Percentiles rank a stretch among this genome's conserved stretches.
Conservation (phyloP, 1,140 invertebrate genomes). For the Papilio helenus region DNA sequence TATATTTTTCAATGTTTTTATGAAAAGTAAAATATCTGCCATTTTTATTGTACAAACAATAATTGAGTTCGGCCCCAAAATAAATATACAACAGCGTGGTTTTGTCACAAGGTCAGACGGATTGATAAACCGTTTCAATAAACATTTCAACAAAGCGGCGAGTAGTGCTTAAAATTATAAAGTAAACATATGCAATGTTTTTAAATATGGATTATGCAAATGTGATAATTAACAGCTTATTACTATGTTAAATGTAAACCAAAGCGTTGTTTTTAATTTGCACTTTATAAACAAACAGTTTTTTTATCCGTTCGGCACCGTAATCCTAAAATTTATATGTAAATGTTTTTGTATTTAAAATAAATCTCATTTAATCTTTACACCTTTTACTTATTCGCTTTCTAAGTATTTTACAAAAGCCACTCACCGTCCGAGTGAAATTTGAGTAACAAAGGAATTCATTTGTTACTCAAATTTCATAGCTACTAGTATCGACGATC, state of each 20-base stretch:
- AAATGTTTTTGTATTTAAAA: not conserved
- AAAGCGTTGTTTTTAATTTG: not conserved
- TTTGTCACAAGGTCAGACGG: conserved; percentile 6
- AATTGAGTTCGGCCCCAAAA: not conserved
- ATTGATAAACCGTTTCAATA: conserved; percentile 1
- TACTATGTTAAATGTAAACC: not conserved
- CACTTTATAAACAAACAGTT: not conserved
- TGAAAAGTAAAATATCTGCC: not conserved
- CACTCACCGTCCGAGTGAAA: not conserved
- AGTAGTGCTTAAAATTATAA: not conserved
- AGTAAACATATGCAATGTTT: not conserved
- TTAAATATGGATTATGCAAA: not conserved
- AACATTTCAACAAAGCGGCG: not conserved
- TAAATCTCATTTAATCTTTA: too few species aligned
- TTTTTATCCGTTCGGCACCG: not conserved
- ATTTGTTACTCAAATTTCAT: not conserved
- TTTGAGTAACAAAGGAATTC: not conserved
- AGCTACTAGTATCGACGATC: not conserved
- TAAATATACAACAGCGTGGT: not conserved
- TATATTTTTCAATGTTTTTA: too few species aligned
- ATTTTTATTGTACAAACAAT: not conserved
- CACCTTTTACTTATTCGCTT: too few species aligned
- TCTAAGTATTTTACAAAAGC: not conserved
- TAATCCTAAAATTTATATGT: not conserved
- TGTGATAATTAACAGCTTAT: not conserved